A percentile compares a stretch with the other conserved stretches of the same genome.
phyloP scores from a whole-genome alignment of 2,797 vertebrate species.

The Clarias laeviceps region DNA sequence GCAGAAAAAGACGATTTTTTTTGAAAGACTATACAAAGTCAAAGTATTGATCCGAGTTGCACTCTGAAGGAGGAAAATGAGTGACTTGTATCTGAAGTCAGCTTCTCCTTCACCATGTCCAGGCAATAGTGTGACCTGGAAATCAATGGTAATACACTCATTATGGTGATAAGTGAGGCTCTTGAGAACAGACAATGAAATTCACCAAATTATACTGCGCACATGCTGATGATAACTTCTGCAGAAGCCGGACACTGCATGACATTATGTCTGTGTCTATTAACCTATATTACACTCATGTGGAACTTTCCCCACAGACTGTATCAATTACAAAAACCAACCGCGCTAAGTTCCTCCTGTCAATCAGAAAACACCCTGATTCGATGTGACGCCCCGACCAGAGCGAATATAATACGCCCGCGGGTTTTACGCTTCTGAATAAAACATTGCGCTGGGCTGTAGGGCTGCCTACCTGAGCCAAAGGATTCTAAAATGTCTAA shows the following conservation, averaged over 20 bases:
- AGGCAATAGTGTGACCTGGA: slow-evolving; percentile 20
- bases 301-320: neutral
- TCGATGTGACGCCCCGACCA: neutral
- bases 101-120: slow-evolving; percentile 26
- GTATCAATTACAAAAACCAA: slow-evolving; percentile 10
- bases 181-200: slow-evolving; percentile 19
- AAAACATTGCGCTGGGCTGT: slow-evolving; percentile 8
- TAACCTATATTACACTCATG: slow-evolving; percentile 4
- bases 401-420: neutral
- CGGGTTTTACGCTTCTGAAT: slow-evolving; percentile 6
- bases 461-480: neutral
- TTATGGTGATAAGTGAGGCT: slow-evolving; percentile 28
- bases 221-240: neutral
- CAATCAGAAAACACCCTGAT: slow-evolving; percentile 11
- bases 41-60: slow-evolving; percentile 35
- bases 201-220: slow-evolving; percentile 16
- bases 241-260: neutral
- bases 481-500: slow-evolving; percentile 5
- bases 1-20: slow-evolving; percentile 19
- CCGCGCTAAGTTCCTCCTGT: neutral
- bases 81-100: slow-evolving; percentile 31
- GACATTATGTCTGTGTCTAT: slow-evolving; percentile 12
- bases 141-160: slow-evolving; percentile 34
- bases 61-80: slow-evolving; percentile 20
- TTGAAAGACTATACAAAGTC: slow-evolving; percentile 47